Evolutionary conservation across 2,888 invertebrate genomes (phyloP).

Genomic region (Philonicus albiceps): DNA sequence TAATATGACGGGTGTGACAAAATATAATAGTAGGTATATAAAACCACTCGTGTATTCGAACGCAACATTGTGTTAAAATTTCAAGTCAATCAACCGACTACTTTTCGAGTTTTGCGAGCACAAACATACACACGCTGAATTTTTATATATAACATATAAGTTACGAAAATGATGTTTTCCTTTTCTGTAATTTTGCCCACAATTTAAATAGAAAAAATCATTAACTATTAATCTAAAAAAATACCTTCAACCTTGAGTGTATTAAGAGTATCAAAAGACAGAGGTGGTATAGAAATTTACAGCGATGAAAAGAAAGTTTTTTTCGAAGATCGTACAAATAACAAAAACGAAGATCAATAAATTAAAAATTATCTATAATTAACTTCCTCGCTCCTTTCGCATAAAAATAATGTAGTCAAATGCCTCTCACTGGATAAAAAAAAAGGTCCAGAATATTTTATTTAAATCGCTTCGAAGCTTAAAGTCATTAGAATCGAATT

Average conservation of each 20-base stretch:
- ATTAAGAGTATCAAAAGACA: background rate
- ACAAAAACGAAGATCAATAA: background rate
- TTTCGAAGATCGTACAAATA: background rate
- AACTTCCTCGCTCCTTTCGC: background rate
- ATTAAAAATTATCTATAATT: background rate
- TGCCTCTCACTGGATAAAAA: background rate
- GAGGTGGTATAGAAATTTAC: background rate
- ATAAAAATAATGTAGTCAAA: background rate
- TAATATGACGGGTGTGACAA: no score
- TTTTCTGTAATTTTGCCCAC: no score
- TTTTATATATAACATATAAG: no score
- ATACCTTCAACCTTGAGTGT: background rate
- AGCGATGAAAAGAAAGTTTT: background rate
- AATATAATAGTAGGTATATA: no score
- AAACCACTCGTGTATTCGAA: no score
- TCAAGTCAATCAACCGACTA: no score
- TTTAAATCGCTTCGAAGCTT: background rate
- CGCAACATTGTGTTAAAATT: no score
- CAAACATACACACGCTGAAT: no score
- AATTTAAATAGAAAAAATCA: no score
- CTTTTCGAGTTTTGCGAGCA: no score
- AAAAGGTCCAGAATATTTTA: background rate
- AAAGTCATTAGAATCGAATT: background rate
- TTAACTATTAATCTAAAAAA: no score
- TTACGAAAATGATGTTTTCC: no score